These are phyloP conservation scores for Ovis canadensis DNA, from an alignment of 2,113 vertebrate species.

Conservation along the genomic window DNA sequence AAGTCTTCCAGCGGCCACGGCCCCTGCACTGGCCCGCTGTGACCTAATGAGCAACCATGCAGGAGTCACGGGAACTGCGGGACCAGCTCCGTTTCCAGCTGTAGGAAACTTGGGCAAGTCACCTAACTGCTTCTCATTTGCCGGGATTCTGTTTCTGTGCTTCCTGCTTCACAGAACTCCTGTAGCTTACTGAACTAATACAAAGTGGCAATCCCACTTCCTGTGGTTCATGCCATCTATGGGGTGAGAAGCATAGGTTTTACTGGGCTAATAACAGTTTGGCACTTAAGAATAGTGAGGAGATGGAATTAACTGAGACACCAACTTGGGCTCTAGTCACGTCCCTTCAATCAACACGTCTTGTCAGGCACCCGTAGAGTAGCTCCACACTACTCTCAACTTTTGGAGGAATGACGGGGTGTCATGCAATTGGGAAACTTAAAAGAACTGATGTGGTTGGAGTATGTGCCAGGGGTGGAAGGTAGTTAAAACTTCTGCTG, in stretches of 20 bases:
- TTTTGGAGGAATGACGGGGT: not conserved
- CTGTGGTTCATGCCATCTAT: not conserved
- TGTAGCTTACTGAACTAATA: no score
- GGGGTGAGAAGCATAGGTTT: not conserved
- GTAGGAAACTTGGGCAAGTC: not conserved
- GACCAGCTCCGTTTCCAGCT: not conserved
- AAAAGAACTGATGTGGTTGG: not conserved
- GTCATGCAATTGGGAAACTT: not conserved
- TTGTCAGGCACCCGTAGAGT: accelerated
- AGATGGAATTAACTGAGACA: not conserved
- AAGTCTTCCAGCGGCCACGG: not conserved
- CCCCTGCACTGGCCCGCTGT: not conserved
- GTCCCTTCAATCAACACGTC: not conserved
- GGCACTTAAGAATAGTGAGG: not conserved
- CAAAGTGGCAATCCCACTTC: not conserved
- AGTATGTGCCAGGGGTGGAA: not conserved
- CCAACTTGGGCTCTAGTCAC: not conserved
- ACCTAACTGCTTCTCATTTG: not conserved
- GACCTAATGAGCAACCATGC: not conserved
- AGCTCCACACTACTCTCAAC: not conserved
- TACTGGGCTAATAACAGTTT: not conserved
- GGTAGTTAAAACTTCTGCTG: not conserved
- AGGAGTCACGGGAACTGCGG: not conserved
- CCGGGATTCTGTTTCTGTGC: not conserved
- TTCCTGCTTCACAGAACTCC: not conserved